Conservation (phyloP, 2,113 vertebrate species). For the Hippocampus comes region DNA sequence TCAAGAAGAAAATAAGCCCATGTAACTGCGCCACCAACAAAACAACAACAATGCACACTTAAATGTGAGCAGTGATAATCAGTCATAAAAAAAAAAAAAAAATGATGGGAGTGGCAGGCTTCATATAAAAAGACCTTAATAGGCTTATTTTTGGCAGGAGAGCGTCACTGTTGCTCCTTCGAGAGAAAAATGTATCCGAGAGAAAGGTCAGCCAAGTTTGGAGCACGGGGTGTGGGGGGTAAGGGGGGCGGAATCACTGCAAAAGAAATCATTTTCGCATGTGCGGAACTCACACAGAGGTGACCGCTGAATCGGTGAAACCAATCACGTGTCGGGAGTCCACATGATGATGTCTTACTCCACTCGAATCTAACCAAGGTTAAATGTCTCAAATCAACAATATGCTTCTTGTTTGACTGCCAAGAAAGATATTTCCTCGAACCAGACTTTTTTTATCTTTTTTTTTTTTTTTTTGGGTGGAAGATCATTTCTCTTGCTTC, state of each 20-base stretch:
- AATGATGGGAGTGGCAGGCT: background rate
- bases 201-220: conserved; percentile 5
- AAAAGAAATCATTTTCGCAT: background rate
- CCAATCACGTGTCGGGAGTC: background rate
- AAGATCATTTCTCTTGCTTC: background rate
- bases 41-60: background rate
- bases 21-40: background rate
- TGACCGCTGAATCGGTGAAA: background rate
- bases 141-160: background rate
- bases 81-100: background rate
- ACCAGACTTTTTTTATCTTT: background rate
- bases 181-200: background rate
- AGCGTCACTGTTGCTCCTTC: background rate
- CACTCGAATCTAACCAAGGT: background rate
- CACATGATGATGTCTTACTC: background rate
- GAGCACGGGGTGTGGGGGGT: background rate
- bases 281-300: background rate
- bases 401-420: background rate
- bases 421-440: background rate
- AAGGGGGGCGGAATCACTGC: background rate
- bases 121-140: background rate
- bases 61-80: background rate
- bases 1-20: conserved; percentile 30
- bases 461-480: background rate
- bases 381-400: background rate